Evolutionary conservation across 2,113 vertebrate species (phyloP), one percentile per base, ranked within the genome.

Genomic region (Callochromis pleurospilus): DNA sequence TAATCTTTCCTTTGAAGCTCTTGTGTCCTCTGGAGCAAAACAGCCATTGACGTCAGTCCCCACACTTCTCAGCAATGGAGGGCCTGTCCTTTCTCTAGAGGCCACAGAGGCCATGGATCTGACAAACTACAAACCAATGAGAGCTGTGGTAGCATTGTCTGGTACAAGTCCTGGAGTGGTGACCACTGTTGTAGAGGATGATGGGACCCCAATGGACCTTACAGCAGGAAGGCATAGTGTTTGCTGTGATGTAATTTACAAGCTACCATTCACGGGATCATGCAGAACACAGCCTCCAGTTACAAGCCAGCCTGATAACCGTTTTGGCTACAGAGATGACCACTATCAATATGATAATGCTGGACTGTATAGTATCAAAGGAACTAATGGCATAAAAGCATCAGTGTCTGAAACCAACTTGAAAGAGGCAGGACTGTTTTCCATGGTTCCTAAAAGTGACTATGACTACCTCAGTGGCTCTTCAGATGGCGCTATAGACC

Each of bases 241-340:
- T 81, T 99, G 98, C 93, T 99, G 98, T 95, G 98, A 99, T 94
- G 94, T 99, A 82, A 98, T 99, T 90, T 99, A 99, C 93, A 98
- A 97, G 90, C 94, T 99, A 56, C 99, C 98, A 33, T 99, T 99
- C 94, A 97, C 98, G 80, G 97, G 97, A 91, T 99, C 96, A 91
- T 99, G 98, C 87, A 97, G 97, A 84, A 96, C 97, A 90, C 97
- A 97, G 82, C 97, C 98, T 36, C 97, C 98, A 3, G 94, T 97
- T 86, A 96, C 96, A 58, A 96, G 96, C 11, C 96, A 98, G 91
- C 98, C 98, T 24, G 98, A 99, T 91, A 97, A 97, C 89, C 97
- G 96, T 29, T 97, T 97, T 94, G 97, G 96, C 86, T 97, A 97
- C 70, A 97, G 96, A 91, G 97, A 98, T 95, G 97, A 98, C 87